Base-by-base conservation (phyloP, 2,113 vertebrate species). In the Procavia capensis region DNA sequence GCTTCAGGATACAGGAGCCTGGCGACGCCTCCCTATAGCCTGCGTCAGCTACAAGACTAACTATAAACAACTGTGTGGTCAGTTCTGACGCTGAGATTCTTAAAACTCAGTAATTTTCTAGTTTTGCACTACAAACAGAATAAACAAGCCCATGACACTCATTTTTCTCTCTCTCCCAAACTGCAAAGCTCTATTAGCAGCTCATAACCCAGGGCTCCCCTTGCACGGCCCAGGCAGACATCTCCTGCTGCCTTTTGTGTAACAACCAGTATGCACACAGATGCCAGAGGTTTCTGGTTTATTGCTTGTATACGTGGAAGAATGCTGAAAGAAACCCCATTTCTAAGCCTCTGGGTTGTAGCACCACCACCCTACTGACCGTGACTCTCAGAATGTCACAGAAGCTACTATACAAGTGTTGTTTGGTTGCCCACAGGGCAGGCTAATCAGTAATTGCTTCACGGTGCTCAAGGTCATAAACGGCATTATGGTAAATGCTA, bases 361-460 rank as follows among this genome's bases (percentile, higher is more conserved):
- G 74, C 29, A 76, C 2, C 11, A 57, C 31, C 6, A 34, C 27
- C 54, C 8, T 29, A 63, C 63, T 20, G 43, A 81, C 20, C 17
- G 25, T 63, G 91, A 88, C 70, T 41, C 36, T 57, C 2, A 31
- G 74, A 0, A 24, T 43, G 64, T 74, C 39, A 29, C 25, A 50
- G 3, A 83, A 88, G 85, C 66, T 68, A 61, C 64, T 25, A 17
- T 25, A 36, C 3, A 43, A 72, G 78, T 27, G 61, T 17, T 59
- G 64, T 81, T 31, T 66, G 66, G 74, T 39, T 81, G 78, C 25
- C 90, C 80, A 79, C 45, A 5, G 27, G 76, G 74, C 36, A 64
- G 85, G 41, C 10, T 76, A 70, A 80, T 83, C 22, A 92, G 61
- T 34, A 50, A 66, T 61, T 68, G 82, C 45, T 93, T 96, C 63